Percentiles rank a stretch among this genome's conserved stretches.
phyloP scores from a whole-genome alignment of 2,888 invertebrate species.

The Stenodema calcarata region DNA sequence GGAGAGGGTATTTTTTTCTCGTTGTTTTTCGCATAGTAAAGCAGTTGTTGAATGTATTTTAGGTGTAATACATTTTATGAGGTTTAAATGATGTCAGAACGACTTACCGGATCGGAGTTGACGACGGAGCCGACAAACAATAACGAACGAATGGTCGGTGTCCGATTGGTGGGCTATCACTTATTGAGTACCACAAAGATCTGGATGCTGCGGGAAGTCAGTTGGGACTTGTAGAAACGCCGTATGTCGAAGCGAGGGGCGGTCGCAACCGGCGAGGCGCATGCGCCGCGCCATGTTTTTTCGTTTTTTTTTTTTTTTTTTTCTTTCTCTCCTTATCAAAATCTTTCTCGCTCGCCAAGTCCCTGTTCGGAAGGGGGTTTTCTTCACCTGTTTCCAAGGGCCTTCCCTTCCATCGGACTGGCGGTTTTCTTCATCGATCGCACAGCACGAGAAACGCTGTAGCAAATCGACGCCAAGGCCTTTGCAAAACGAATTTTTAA shows the following conservation, averaged over 20 bases:
- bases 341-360: background rate
- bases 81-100: background rate
- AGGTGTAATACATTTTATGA: background rate
- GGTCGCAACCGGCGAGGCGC: background rate
- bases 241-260: background rate
- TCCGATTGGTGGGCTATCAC: background rate
- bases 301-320: background rate
- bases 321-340: background rate
- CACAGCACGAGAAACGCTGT: background rate
- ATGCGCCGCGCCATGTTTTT: constrained; percentile 41
- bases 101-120: background rate
- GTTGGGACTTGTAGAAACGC: constrained; percentile 13
- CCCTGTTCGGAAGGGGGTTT: background rate
- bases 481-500: background rate
- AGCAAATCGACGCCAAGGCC: background rate
- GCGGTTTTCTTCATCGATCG: constrained; percentile 13
- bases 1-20: background rate
- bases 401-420: background rate
- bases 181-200: constrained; percentile 28
- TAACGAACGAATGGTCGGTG: background rate
- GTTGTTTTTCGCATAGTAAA: background rate
- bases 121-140: background rate
- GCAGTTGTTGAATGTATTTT: background rate
- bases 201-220: constrained; percentile 42
- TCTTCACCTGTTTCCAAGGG: background rate